Evolutionary conservation across 2,113 vertebrate species (phyloP).

Genomic region (Nycticryphes semicollaris): DNA sequence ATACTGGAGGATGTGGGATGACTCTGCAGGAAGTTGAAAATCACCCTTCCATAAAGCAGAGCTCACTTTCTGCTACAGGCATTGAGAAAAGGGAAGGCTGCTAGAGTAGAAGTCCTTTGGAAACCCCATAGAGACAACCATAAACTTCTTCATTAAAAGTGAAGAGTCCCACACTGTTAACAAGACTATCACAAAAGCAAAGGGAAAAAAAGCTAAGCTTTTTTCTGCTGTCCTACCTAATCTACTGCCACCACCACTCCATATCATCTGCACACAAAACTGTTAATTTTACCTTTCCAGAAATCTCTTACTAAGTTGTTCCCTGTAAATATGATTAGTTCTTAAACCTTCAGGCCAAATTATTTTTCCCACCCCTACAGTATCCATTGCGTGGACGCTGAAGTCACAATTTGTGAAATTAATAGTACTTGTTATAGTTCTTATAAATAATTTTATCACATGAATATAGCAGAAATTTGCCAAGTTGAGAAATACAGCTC

Average conservation of each 20-base stretch:
- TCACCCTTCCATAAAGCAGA: background rate
- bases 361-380: background rate
- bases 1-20: background rate
- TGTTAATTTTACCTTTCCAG: background rate
- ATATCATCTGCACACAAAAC: background rate
- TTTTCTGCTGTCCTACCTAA: background rate
- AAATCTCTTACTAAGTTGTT: background rate
- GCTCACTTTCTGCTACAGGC: background rate
- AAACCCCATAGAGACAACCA: background rate
- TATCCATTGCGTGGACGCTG: background rate
- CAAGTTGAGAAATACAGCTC: background rate
- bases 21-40: background rate
- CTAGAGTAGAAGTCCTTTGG: background rate
- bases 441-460: slow-evolving; percentile 11
- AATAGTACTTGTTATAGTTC: slow-evolving; percentile 1
- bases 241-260: background rate
- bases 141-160: background rate
- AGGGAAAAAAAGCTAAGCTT: background rate
- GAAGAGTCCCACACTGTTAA: background rate
- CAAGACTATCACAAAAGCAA: background rate
- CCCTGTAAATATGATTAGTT: background rate
- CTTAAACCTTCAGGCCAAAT: background rate
- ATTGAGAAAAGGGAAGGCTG: background rate
- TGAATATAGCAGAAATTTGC: background rate
- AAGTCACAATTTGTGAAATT: slow-evolving; percentile 23